A percentile compares a stretch with the other conserved stretches of the same genome.
Evolutionary conservation across 2,113 vertebrate genomes (phyloP).

Genomic region (Cottus gobio): DNA sequence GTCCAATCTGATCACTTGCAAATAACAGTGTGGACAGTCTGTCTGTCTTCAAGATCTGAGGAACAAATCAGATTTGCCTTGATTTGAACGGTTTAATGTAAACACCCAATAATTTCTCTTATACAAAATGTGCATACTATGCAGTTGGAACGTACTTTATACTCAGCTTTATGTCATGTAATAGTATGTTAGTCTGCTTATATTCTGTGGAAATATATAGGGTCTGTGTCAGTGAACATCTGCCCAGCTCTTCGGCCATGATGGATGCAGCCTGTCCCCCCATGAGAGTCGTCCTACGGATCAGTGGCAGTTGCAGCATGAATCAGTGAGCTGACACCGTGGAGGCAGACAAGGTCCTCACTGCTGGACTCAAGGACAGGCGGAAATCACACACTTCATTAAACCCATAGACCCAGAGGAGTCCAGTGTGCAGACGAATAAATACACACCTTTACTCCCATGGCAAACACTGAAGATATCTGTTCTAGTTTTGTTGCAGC

Average conservation of each 20-base stretch:
- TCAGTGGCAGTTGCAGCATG: slow-evolving; percentile 64
- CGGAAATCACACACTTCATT: slow-evolving; percentile 24
- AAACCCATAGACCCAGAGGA: slow-evolving; percentile 39
- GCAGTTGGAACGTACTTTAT: not conserved
- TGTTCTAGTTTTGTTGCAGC: slow-evolving; percentile 1
- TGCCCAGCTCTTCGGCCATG: slow-evolving; percentile 37
- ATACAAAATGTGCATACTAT: not conserved
- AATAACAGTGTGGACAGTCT: not conserved
- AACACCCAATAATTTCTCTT: not conserved
- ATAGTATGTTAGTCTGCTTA: not conserved
- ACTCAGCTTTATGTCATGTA: not conserved
- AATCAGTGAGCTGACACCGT: slow-evolving; percentile 68
- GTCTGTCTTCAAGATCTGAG: not conserved
- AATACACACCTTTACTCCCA: too few species aligned
- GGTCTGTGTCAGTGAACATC: slow-evolving; percentile 28
- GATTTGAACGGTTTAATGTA: not conserved
- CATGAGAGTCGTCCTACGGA: slow-evolving; percentile 62
- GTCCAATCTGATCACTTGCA: not conserved
- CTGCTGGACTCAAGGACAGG: slow-evolving; percentile 66
- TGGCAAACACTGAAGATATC: slow-evolving; percentile 3
- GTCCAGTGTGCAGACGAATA: slow-evolving; percentile 14
- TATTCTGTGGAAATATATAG: not conserved
- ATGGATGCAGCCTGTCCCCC: slow-evolving; percentile 69
- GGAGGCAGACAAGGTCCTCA: slow-evolving; percentile 56
- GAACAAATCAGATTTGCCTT: not conserved